A percentile compares a stretch with the other conserved stretches of the same genome.
These are phyloP conservation scores for Tiliqua scincoides DNA, from an alignment of 2,113 vertebrate species.

Conservation along the genomic window DNA sequence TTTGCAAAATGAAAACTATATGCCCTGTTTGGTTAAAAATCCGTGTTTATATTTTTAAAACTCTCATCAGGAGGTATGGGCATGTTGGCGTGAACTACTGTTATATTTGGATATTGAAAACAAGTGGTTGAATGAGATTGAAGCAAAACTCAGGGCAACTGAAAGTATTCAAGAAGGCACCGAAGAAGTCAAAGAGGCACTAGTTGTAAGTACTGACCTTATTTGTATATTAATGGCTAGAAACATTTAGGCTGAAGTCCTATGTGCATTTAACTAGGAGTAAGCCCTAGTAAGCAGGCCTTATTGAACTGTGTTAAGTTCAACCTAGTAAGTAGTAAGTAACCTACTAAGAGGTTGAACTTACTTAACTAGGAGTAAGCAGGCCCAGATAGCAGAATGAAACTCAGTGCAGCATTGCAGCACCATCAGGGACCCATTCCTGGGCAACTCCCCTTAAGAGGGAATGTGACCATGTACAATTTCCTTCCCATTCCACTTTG, in stretches of 20 bases:
- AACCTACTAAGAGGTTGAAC: no score
- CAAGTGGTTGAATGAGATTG: conserved; percentile 91
- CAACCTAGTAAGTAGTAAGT: no score
- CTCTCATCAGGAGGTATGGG: conserved; percentile 92
- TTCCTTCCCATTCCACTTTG: no score
- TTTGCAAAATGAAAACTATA: not conserved
- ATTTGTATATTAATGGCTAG: not conserved
- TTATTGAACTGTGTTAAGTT: no score
- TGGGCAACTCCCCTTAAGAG: no score
- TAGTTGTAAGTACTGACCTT: conserved; percentile 83
- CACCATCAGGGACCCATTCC: no score
- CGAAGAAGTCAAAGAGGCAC: conserved; percentile 87
- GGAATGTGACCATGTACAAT: no score
- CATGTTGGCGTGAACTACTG: conserved; percentile 92
- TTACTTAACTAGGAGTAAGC: no score
- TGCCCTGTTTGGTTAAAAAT: conserved; percentile 39
- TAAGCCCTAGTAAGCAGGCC: no score
- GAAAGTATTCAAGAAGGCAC: conserved; percentile 86
- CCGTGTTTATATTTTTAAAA: conserved; percentile 28
- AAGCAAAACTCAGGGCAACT: conserved; percentile 87
- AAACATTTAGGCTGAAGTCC: no score
- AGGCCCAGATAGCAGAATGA: no score
- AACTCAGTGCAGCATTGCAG: not conserved
- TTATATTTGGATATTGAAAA: conserved; percentile 93
- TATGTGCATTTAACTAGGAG: no score